Conservation (phyloP, 2,888 invertebrate species). For the Rhyacophila evoluta region DNA sequence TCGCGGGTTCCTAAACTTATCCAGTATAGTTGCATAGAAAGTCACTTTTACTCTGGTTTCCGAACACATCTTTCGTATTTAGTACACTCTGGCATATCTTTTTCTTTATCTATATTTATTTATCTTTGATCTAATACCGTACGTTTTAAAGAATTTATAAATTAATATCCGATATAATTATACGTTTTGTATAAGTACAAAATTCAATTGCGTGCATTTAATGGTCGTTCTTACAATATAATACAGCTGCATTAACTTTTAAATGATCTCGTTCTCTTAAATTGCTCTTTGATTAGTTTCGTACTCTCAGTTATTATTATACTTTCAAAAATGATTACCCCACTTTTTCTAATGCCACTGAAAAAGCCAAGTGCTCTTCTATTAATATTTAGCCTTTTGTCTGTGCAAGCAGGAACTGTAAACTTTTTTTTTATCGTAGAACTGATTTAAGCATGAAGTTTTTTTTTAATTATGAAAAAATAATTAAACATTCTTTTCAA, state of each 20-base stretch:
- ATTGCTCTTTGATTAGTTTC: not conserved
- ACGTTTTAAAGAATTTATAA: not conserved
- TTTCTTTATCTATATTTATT: too few species aligned
- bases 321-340: slow-evolving; percentile 25
- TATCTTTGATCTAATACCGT: too few species aligned
- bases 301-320: slow-evolving; percentile 11
- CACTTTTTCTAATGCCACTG: not conserved
- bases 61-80: too few species aligned
- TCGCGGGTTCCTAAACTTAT: too few species aligned
- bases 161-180: not conserved
- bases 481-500: too few species aligned
- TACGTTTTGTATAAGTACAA: not conserved
- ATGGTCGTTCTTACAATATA: not conserved
- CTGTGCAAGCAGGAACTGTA: not conserved
- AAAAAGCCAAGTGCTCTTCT: slow-evolving; percentile 7
- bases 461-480: too few species aligned
- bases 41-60: too few species aligned
- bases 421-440: too few species aligned
- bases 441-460: too few species aligned
- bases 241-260: not conserved
- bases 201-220: not conserved
- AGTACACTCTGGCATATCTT: too few species aligned
- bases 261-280: slow-evolving; percentile 5
- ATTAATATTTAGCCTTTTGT: not conserved
- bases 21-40: too few species aligned